phyloP scores from a whole-genome alignment of 1,140 invertebrate species.

The Drosophila repleta region DNA sequence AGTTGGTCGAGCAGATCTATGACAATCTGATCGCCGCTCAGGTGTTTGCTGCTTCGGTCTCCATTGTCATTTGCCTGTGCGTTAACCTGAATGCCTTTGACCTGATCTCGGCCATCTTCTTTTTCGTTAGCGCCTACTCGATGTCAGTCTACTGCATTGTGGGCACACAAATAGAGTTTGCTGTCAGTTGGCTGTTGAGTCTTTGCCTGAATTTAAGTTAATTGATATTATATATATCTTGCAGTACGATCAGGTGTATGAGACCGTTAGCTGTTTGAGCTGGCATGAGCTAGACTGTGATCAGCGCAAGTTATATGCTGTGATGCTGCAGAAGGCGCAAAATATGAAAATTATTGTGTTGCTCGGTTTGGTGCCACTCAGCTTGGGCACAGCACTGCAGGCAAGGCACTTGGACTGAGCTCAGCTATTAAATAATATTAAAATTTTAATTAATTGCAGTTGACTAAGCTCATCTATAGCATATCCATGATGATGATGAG shows the following conservation, averaged over 20 bases:
- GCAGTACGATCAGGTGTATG: constrained; percentile 58
- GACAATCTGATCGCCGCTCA: constrained; percentile 54
- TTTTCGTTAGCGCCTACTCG: constrained; percentile 54
- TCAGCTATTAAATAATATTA: neutral
- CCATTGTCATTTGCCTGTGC: constrained; percentile 49
- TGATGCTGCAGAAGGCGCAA: constrained; percentile 43
- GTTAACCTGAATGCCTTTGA: constrained; percentile 51
- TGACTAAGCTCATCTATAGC: constrained; percentile 15
- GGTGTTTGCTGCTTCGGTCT: constrained; percentile 49
- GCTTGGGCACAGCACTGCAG: constrained; percentile 13
- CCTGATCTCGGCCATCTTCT: constrained; percentile 44
- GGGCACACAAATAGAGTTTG: constrained; percentile 64
- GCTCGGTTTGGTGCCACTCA: constrained; percentile 4
- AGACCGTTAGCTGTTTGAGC: constrained; percentile 38
- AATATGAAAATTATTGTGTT: constrained; percentile 1
- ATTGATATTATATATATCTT: neutral
- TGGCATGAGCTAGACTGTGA: constrained; percentile 50
- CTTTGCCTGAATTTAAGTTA: neutral
- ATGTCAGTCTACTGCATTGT: constrained; percentile 64
- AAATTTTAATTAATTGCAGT: neutral
- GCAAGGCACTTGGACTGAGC: neutral
- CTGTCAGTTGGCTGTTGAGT: constrained; percentile 22
- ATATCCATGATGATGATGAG: constrained; percentile 25
- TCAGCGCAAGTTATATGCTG: constrained; percentile 46
- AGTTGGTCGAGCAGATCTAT: constrained; percentile 45